phyloP scores from a whole-genome alignment of 2,797 vertebrate genomes.

The Lagorchestes hirsutus region DNA sequence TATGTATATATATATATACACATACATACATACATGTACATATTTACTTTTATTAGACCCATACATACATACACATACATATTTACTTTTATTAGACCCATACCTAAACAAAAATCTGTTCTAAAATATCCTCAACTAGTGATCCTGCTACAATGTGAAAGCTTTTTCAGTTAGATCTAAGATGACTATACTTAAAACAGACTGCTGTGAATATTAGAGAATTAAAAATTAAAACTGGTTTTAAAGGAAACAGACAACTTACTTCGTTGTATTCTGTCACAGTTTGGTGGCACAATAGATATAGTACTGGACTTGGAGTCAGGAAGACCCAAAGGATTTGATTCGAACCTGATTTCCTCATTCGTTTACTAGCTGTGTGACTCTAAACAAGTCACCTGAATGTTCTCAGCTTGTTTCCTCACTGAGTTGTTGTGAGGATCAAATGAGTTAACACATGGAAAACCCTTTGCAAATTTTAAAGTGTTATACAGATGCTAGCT shows the following conservation, averaged over 20 bases:
- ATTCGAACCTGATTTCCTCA: neutral
- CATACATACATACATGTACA: too few relatives aligned
- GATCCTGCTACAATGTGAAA: too few relatives aligned
- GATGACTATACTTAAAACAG: too few relatives aligned
- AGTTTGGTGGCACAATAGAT: neutral
- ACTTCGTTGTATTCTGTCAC: neutral
- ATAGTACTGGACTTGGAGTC: neutral
- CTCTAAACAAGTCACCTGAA: neutral
- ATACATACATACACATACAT: too few relatives aligned
- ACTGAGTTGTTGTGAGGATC: neutral
- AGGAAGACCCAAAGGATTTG: neutral
- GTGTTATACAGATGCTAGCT: neutral
- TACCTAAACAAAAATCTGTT: too few relatives aligned
- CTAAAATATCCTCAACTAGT: too few relatives aligned
- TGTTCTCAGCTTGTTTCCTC: neutral
- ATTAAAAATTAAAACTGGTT: neutral
- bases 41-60: too few relatives aligned
- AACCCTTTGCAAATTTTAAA: neutral
- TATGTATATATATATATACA: too few relatives aligned
- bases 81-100: too few relatives aligned
- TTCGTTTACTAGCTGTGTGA: neutral
- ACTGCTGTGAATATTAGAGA: neutral
- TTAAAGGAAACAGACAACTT: neutral
- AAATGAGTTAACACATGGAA: neutral
- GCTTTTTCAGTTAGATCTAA: too few relatives aligned